Base-by-base conservation (phyloP, 2,113 vertebrate genomes). In the Lepus timidus region DNA sequence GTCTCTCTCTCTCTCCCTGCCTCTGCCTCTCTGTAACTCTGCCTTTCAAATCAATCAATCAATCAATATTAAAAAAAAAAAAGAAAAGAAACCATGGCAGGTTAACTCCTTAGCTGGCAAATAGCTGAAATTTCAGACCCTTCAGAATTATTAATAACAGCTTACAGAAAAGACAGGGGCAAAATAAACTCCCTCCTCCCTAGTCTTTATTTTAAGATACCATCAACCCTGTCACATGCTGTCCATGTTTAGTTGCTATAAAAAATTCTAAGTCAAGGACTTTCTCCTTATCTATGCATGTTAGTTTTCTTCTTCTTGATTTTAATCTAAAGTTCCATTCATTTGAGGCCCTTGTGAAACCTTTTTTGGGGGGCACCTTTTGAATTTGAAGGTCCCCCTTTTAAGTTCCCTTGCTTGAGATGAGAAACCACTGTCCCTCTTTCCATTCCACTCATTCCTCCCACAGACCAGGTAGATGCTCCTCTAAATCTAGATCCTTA, bases 231-330 rank as follows among this genome's bases (percentile, higher is more conserved):
- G 71, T 64, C 10, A 65, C 33, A 87, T 91, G 49, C 51, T 89
- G n/a, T 33, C 29, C 52, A 91, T 25, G n/a, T 44, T 88, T 67
- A 75, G 65, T 23, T 86, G 82, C 55, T 58, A 5, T 58, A 58
- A 58, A 58, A 71, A 86, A 84, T 14, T 82, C 8, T 29, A 76
- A 96, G 33, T n/a, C 36, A 95, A 92, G 14, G 31, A 65, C 51
- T 93, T 78, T 89, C 74, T 89, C 31, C 76, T 67, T 87, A 87
- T 81, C 78, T 93, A 85, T 95, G 91, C n/a, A 68, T 71, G 33
- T 61, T 95, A 4, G 73, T 64, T 82, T 89, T 74, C 31, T 78
- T 79, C 33, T 61, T 79, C 23, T 91, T 87, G 52, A 93, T 90
- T 97, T 93, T 73, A 94, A 95, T 29, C 11, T 8, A 68, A 91